A percentile compares a stretch with the other conserved stretches of the same genome.
Evolutionary conservation across 2,113 vertebrate genomes (phyloP).

Genomic region (Tinamus guttatus): DNA sequence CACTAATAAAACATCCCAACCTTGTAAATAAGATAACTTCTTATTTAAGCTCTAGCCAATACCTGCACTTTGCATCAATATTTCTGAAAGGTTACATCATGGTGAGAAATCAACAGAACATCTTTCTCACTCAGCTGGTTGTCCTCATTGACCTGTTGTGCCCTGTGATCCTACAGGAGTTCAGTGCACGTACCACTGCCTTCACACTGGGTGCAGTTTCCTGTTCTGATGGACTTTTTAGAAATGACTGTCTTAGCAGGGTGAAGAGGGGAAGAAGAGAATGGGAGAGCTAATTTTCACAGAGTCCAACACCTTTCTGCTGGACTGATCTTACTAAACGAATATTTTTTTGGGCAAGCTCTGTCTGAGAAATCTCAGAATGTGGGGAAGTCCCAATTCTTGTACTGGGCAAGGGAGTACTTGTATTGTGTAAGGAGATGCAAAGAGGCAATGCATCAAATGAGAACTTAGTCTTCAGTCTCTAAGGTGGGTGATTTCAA

Average conservation of each 20-base stretch:
- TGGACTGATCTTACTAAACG: not conserved
- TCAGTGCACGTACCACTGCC: not conserved
- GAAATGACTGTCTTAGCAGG: not conserved
- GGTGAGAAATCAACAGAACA: slow-evolving; percentile 1
- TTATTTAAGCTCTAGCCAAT: not conserved
- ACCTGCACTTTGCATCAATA: not conserved
- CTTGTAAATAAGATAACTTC: not conserved
- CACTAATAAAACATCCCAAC: not conserved
- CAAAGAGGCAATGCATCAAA: not conserved
- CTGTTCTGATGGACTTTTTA: not conserved
- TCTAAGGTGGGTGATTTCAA: not conserved
- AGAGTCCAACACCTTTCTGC: not conserved
- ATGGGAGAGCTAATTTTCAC: not conserved
- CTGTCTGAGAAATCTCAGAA: not conserved
- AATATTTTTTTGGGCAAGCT: not conserved
- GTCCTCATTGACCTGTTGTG: not conserved
- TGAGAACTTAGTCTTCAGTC: not conserved
- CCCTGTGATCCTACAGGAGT: not conserved
- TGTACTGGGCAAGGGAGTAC: not conserved
- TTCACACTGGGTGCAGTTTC: not conserved
- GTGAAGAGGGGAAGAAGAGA: not conserved
- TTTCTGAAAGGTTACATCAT: not conserved
- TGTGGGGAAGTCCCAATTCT: not conserved
- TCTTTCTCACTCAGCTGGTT: not conserved
- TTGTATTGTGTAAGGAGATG: not conserved